Base-by-base conservation (phyloP, 2,888 invertebrate genomes). In the Clepsis dumicolana region DNA sequence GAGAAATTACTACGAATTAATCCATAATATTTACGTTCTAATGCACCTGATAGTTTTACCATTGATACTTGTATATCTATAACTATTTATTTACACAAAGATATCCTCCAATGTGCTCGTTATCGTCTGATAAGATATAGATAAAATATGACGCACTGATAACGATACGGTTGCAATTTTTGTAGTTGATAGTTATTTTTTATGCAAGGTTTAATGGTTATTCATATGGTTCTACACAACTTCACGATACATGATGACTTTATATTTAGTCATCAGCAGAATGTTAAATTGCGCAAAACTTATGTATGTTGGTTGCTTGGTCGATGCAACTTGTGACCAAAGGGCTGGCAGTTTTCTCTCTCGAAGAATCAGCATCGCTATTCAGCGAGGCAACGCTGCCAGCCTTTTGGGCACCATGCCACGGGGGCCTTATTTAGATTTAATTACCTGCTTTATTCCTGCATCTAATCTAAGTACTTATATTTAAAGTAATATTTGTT, bases 31-130 rank as follows among this genome's bases (percentile, higher is more conserved):
- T 38, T n/a, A 1, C 21, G 48, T 48, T 48, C 48, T 21, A n/a
- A 12, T 4, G 44, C 21, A 52, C 10, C 3, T 5, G 27, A 14
- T 27, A 8, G 25, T 52, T 24, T 48, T 18, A 14, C 52, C 52
- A 38, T 63, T 24, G 38, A 52, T 38, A n/a, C 21, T 53, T 25
- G 16, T 27, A 18, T 52, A 32, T 29, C 27, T 24, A 14, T 4
- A 35, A 27, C 41, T 64, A 64, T 64, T 64, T 64, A 54, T 64
- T 64, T 64, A 64, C 44, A 18, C 29, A 1, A 21, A 18, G 14
- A 27, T 64, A 63, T 54, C 53, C 25, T 52, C 16, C 18, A 54
- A 62, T 52, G 62, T 25, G 29, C 8, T n/a, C 32, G 21, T 54
- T 56, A 64, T 56, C 64, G 18, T 1, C 5, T 4, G 64, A 56